phyloP scores from a whole-genome alignment of 2,113 vertebrate species.

The Poeciliopsis turrubarensis region DNA sequence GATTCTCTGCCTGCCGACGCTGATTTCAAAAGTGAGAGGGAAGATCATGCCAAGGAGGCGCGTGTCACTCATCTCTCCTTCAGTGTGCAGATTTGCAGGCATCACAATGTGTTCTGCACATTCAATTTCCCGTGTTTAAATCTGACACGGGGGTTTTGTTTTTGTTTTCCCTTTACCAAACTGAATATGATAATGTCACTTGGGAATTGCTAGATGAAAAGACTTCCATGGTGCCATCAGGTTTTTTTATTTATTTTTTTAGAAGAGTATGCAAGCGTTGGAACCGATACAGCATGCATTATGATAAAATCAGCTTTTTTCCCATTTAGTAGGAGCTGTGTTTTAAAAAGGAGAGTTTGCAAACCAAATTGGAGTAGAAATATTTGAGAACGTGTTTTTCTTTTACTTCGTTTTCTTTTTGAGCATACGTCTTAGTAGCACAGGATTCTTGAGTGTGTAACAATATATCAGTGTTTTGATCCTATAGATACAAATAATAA shows the following conservation, averaged over 20 bases:
- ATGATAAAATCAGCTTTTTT: conserved; percentile 69
- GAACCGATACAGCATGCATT: conserved; percentile 67
- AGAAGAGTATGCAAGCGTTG: conserved; percentile 55
- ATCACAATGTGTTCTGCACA: conserved; percentile 60
- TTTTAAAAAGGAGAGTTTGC: conserved; percentile 66
- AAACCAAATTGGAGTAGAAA: conserved; percentile 69
- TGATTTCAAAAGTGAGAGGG: conserved; percentile 55
- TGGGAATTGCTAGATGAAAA: conserved; percentile 72
- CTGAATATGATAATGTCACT: conserved; percentile 72
- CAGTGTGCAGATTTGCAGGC: conserved; percentile 39
- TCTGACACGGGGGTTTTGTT: conserved; percentile 74
- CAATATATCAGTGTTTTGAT: conserved; percentile 31
- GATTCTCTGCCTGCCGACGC: conserved; percentile 35
- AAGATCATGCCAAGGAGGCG: conserved; percentile 54
- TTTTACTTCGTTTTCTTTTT: conserved; percentile 42
- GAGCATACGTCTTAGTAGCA: conserved; percentile 4
- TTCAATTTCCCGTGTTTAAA: conserved; percentile 77
- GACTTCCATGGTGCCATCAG: conserved; percentile 67
- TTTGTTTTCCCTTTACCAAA: conserved; percentile 64
- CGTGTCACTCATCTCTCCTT: conserved; percentile 48
- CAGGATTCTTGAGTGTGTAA: conserved; percentile 23
- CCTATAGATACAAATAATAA: background rate
- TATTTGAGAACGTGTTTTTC: conserved; percentile 59
- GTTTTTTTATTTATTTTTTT: conserved; percentile 49
- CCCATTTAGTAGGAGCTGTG: conserved; percentile 42